These are phyloP conservation scores for Marmota flaviventris DNA, from an alignment of 2,113 vertebrate genomes.

Conservation along the genomic window DNA sequence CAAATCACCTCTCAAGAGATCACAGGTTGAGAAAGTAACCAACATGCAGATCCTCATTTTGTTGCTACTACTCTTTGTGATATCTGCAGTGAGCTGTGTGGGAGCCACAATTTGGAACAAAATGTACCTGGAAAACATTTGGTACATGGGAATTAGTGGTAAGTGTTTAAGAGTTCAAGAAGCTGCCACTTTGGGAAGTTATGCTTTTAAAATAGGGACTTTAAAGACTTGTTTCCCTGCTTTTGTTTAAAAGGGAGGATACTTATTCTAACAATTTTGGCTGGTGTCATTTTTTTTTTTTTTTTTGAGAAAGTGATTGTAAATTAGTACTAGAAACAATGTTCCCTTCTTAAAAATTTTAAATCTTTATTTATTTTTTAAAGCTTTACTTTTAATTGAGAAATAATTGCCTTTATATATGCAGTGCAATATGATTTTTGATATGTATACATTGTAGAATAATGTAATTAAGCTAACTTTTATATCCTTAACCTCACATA, in stretches of 20 bases:
- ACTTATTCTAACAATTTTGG: not conserved
- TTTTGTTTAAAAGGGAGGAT: not conserved
- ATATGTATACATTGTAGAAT: not conserved
- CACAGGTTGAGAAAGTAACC: conserved; percentile 97
- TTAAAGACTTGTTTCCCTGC: not conserved
- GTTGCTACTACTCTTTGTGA: conserved; percentile 95
- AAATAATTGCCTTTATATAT: not conserved
- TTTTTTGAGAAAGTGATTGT: not conserved
- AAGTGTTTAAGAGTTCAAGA: conserved; percentile 76
- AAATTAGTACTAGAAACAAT: not conserved
- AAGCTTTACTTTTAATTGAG: not conserved
- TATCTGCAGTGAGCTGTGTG: conserved; percentile 96
- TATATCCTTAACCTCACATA: not conserved
- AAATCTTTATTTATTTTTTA: not conserved
- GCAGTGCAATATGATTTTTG: not conserved
- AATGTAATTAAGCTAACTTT: not conserved
- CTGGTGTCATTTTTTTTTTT: not conserved
- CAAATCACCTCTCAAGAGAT: conserved; percentile 95
- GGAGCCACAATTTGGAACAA: conserved; percentile 95
- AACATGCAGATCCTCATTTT: conserved; percentile 96
- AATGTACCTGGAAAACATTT: conserved; percentile 89
- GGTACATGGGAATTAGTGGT: conserved; percentile 95
- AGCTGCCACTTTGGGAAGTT: not conserved
- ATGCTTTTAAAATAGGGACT: not conserved
- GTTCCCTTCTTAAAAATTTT: not conserved